Percentiles rank a stretch among this genome's conserved stretches.
Evolutionary conservation across 2,113 vertebrate genomes (phyloP).

Genomic region (Nothobranchius furzeri): DNA sequence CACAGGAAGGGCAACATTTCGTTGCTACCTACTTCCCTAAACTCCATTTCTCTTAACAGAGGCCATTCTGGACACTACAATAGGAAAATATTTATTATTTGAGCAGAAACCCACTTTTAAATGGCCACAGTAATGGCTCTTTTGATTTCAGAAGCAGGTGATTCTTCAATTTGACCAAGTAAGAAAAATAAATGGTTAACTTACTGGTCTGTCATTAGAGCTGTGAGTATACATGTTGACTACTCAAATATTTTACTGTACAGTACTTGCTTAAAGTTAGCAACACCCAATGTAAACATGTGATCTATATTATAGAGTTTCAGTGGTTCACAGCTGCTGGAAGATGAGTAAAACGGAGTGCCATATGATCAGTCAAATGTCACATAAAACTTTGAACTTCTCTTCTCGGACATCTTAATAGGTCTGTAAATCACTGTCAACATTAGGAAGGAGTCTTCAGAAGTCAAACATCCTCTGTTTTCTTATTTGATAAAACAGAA

Average conservation of each 20-base stretch:
- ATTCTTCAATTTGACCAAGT: too few species aligned
- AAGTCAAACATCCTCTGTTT: not conserved
- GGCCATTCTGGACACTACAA: too few species aligned
- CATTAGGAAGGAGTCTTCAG: slow-evolving; percentile 8
- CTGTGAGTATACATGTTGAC: slow-evolving; percentile 5
- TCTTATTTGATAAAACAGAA: too few species aligned
- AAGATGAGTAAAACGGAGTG: slow-evolving; percentile 51
- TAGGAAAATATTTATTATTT: too few species aligned
- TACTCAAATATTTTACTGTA: not conserved
- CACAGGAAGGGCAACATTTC: too few species aligned
- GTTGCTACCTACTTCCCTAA: too few species aligned
- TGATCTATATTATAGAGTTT: slow-evolving; percentile 46
- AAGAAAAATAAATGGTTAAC: too few species aligned
- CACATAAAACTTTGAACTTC: slow-evolving; percentile 59
- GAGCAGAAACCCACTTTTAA: too few species aligned
- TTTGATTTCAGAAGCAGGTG: too few species aligned
- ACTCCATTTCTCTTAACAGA: too few species aligned
- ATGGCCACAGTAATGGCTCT: too few species aligned
- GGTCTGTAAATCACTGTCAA: slow-evolving; percentile 56
- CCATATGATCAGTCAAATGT: slow-evolving; percentile 65
- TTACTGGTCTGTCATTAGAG: too few species aligned
- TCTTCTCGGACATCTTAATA: slow-evolving; percentile 45
- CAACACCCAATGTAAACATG: slow-evolving; percentile 3
- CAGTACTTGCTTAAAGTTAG: slow-evolving; percentile 20
- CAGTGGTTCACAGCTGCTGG: slow-evolving; percentile 25